Evolutionary conservation across 2,113 vertebrate species (phyloP).

Genomic region (Drymodes brunneopygia): DNA sequence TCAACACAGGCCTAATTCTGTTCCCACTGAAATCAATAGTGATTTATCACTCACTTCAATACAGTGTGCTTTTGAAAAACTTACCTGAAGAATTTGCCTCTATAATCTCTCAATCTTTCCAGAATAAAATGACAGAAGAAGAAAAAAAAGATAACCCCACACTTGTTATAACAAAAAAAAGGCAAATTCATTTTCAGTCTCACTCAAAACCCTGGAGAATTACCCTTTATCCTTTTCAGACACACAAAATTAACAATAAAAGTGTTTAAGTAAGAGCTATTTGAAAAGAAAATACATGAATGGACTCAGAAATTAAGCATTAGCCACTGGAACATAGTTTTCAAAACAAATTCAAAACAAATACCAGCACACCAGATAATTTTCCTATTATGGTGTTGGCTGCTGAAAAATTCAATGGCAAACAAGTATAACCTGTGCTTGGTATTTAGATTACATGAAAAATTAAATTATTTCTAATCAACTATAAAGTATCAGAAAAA

Average conservation of each 20-base stretch:
- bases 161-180: not conserved
- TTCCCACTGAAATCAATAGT: conserved; percentile 57
- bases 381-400: not conserved
- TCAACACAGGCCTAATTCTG: conserved; percentile 54
- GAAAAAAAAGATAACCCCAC: not conserved
- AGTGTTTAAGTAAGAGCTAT: not conserved
- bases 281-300: not conserved
- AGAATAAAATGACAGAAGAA: not conserved
- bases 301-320: not conserved
- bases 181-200: not conserved
- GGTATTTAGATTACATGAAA: not conserved
- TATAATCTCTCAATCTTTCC: conserved; percentile 10
- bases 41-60: conserved; percentile 35
- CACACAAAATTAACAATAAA: not conserved
- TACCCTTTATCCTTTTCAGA: not conserved
- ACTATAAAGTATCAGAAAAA: not conserved
- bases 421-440: not conserved
- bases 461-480: not conserved
- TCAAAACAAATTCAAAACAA: not conserved
- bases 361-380: not conserved
- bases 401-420: not conserved
- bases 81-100: conserved; percentile 5
- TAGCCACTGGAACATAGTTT: not conserved
- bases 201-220: not conserved
- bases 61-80: conserved; percentile 15